These are phyloP conservation scores for Drosophila lutescens DNA, from an alignment of 2,888 invertebrate genomes.

Conservation along the genomic window DNA sequence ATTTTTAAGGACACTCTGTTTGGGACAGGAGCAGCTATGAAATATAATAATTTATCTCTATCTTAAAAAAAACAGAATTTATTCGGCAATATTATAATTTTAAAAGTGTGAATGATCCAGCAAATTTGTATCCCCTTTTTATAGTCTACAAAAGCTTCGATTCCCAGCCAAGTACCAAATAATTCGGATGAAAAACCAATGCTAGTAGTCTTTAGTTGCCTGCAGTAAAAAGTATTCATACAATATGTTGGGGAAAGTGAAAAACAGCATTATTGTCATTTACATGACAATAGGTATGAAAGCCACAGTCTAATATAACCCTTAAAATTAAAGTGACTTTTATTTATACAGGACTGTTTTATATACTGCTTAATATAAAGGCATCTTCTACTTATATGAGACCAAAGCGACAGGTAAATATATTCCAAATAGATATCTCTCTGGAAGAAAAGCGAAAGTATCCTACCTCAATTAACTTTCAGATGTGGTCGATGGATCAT, in stretches of 20 bases:
- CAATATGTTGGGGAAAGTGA: conserved; percentile 43
- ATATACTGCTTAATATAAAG: conserved; percentile 32
- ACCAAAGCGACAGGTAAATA: conserved; percentile 35
- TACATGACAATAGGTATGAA: conserved; percentile 38
- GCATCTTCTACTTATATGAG: conserved; percentile 40
- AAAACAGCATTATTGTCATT: conserved; percentile 24
- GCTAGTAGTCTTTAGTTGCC: conserved; percentile 35
- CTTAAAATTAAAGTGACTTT: neutral
- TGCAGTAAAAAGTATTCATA: conserved; percentile 26
- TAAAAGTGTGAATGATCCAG: conserved; percentile 27
- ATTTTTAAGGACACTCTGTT: no score
- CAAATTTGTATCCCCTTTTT: neutral
- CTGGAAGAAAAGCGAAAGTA: conserved; percentile 19
- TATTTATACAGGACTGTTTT: conserved; percentile 19
- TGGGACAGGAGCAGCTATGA: no score
- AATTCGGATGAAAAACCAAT: conserved; percentile 23
- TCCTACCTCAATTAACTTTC: neutral
- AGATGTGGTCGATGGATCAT: conserved; percentile 43
- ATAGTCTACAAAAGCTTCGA: neutral
- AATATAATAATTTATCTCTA: no score
- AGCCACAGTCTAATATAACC: neutral
- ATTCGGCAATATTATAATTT: no score
- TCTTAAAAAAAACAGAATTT: no score
- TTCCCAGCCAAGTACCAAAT: conserved; percentile 11
- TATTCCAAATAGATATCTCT: neutral